A percentile compares a stretch with the other conserved stretches of the same genome.
Evolutionary conservation across 2,797 vertebrate genomes (phyloP).

Genomic region (Leptoclinus maculatus): DNA sequence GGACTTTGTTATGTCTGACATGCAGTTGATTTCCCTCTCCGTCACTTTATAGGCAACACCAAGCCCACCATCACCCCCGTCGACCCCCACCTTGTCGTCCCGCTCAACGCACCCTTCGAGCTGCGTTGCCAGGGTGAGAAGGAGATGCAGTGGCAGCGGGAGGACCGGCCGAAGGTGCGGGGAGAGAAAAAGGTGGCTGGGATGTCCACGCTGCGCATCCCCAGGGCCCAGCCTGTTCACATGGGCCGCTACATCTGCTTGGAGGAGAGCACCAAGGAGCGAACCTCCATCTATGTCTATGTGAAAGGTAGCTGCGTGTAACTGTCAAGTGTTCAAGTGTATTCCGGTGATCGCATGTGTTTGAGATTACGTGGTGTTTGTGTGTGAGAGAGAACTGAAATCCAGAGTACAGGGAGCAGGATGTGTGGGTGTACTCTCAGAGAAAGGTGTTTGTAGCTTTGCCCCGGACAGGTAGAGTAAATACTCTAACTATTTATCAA

Average conservation of each 20-base stretch:
- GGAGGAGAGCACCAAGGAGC: slow-evolving; percentile 79
- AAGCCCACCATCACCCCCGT: slow-evolving; percentile 80
- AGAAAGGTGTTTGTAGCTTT: slow-evolving; percentile 46
- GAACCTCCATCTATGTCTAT: slow-evolving; percentile 90
- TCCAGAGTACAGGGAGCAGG: neutral
- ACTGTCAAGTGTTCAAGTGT: neutral
- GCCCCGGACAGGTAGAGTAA: slow-evolving; percentile 56
- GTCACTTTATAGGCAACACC: slow-evolving; percentile 69
- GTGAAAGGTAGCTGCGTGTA: slow-evolving; percentile 89
- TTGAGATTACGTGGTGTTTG: neutral
- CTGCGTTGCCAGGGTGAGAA: slow-evolving; percentile 83
- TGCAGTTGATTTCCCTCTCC: neutral
- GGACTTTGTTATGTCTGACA: neutral
- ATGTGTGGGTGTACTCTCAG: slow-evolving; percentile 54
- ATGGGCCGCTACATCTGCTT: slow-evolving; percentile 90
- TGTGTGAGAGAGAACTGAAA: slow-evolving; percentile 6
- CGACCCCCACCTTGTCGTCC: slow-evolving; percentile 79
- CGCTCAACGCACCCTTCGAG: slow-evolving; percentile 79
- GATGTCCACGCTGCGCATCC: slow-evolving; percentile 58
- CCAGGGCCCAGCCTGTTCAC: slow-evolving; percentile 75
- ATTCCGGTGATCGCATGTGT: neutral
- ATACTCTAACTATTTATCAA: slow-evolving; percentile 40
- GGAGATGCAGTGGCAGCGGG: slow-evolving; percentile 87
- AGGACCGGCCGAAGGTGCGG: slow-evolving; percentile 73
- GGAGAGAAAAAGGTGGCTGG: slow-evolving; percentile 56